Percentiles rank a stretch among this genome's conserved stretches.
phyloP scores from a whole-genome alignment of 2,888 invertebrate genomes.

The Agonopterix heracliana region DNA sequence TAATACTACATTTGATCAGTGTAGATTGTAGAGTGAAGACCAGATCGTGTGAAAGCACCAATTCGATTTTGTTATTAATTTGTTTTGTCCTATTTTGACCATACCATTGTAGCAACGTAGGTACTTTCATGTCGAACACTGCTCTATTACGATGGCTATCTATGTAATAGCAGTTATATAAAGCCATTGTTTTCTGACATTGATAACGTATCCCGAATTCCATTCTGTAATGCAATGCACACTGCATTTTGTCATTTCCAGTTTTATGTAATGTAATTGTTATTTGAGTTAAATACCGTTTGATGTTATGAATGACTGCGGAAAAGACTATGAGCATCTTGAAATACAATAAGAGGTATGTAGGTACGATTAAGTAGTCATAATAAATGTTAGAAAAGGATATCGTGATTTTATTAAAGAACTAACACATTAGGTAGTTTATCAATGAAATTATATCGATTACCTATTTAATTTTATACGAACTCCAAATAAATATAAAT shows the following conservation, averaged over 20 bases:
- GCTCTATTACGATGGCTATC: constrained; percentile 24
- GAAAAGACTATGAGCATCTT: not conserved
- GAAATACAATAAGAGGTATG: too few species aligned
- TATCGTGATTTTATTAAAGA: too few species aligned
- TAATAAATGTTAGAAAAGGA: too few species aligned
- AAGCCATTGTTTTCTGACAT: constrained; percentile 48
- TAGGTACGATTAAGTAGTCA: too few species aligned
- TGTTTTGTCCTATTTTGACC: constrained; percentile 6
- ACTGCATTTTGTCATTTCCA: not conserved
- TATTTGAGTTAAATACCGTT: too few species aligned
- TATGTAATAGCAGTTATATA: constrained; percentile 43
- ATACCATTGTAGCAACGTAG: constrained; percentile 1
- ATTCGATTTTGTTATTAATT: constrained; percentile 3
- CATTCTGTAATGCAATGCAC: not conserved
- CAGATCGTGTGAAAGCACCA: constrained; percentile 8
- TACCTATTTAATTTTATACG: too few species aligned
- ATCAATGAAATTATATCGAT: too few species aligned
- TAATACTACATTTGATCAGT: too few species aligned
- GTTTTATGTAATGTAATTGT: not conserved
- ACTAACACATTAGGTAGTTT: too few species aligned
- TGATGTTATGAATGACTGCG: too few species aligned
- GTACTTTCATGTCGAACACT: constrained; percentile 5
- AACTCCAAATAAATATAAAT: too few species aligned
- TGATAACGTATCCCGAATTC: constrained; percentile 30
- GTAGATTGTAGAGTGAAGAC: not conserved